Evolutionary conservation across 1,140 invertebrate species (phyloP).

Genomic region (Trichogramma pretiosum): DNA sequence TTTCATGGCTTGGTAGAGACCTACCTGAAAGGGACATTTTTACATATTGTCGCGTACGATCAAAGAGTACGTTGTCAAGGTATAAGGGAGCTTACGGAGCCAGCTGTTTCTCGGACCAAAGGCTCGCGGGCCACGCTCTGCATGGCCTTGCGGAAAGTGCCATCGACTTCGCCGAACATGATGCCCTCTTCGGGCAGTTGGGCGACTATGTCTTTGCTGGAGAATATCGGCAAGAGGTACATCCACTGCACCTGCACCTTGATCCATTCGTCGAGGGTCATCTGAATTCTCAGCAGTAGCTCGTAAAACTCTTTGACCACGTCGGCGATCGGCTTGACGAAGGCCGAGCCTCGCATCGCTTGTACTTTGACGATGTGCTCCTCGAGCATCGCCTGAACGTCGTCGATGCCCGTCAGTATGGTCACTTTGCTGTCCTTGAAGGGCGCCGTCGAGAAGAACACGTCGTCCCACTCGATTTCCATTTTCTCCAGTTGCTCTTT

Average conservation of each 20-base stretch:
- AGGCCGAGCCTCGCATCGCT: conserved; percentile 82
- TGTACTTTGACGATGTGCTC: conserved; percentile 85
- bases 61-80: no score
- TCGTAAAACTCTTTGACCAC: conserved; percentile 78
- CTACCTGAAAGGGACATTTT: conserved; percentile 33
- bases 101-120: conserved; percentile 64
- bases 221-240: conserved; percentile 89
- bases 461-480: conserved; percentile 74
- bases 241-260: conserved; percentile 80
- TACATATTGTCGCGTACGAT: no score
- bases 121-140: conserved; percentile 61
- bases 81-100: conserved; percentile 38
- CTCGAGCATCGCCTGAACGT: conserved; percentile 77
- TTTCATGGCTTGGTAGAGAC: conserved; percentile 66
- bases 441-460: conserved; percentile 60
- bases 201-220: conserved; percentile 83
- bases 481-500: conserved; percentile 74
- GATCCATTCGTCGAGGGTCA: conserved; percentile 79
- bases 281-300: conserved; percentile 66
- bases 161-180: conserved; percentile 66
- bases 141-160: conserved; percentile 74
- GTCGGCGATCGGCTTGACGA: conserved; percentile 78
- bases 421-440: conserved; percentile 73
- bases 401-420: conserved; percentile 74
- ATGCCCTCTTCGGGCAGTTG: conserved; percentile 88